These are phyloP conservation scores for Lepidostoma basale DNA, from an alignment of 1,140 invertebrate species.

Conservation along the genomic window DNA sequence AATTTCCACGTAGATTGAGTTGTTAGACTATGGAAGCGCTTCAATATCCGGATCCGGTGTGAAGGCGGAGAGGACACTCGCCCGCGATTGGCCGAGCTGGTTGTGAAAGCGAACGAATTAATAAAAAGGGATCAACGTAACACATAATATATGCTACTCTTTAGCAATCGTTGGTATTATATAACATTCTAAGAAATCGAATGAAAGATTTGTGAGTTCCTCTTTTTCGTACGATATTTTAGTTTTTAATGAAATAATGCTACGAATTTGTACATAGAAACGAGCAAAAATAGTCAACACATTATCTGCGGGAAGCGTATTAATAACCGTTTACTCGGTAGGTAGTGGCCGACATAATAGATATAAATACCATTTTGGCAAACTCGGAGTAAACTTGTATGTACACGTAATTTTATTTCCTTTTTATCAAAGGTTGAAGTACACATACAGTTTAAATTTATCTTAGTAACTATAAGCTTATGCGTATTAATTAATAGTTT, in stretches of 20 bases:
- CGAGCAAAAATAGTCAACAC: too few species aligned
- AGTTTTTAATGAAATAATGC: neutral
- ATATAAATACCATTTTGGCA: too few species aligned
- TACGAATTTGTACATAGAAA: neutral
- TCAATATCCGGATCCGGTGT: slow-evolving; percentile 40
- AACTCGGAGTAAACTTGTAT: too few species aligned
- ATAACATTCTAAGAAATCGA: neutral
- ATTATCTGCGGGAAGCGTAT: too few species aligned
- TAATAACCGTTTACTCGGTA: too few species aligned
- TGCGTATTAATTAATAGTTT: too few species aligned
- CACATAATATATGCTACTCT: too few species aligned
- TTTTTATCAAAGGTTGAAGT: too few species aligned
- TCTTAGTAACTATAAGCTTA: too few species aligned
- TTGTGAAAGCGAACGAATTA: neutral
- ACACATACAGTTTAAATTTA: too few species aligned
- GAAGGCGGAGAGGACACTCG: slow-evolving; percentile 16
- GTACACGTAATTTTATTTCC: too few species aligned
- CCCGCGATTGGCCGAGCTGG: neutral
- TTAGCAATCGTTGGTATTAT: neutral
- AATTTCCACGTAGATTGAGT: slow-evolving; percentile 26
- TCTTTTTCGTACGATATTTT: neutral
- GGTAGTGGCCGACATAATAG: too few species aligned
- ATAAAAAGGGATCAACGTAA: neutral
- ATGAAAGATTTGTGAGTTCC: neutral
- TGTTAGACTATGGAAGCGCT: slow-evolving; percentile 27